Evolutionary conservation across 2,888 invertebrate genomes (phyloP), one percentile per base, ranked within the genome.

Genomic region (Microchrysa polita): DNA sequence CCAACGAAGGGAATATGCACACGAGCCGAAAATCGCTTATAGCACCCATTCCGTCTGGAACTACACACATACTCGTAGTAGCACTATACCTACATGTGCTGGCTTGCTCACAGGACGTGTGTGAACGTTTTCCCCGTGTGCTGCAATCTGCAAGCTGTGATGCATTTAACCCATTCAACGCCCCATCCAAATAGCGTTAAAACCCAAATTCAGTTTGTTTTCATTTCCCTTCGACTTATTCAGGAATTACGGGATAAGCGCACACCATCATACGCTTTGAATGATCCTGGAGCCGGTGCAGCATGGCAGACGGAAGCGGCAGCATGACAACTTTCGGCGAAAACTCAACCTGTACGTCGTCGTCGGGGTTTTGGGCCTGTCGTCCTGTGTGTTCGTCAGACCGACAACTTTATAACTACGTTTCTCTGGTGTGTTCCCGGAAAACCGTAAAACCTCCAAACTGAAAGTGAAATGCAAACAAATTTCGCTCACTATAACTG

Each of bases 401-500:
- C 42, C 42, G 7, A 42, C 42, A 42, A 53, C 12, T 55, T 34
- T 34, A 9, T 57, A 18, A 16, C 18, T 12, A 22, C 9, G 40
- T 20, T n/a, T 57, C 16, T 42, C 55, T n/a, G 57, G 69, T 42
- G 10, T 23, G 27, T 34, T 34, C 27, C 27, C 57, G 69, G 69
- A 69, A 34, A 69, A 57, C 42, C 57, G 16, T 34, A 69, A 57
- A 55, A 18, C 20, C 42, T 40, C 27, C 27, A 34, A 55, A 69
- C 69, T 20, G 69, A 69, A 69, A 69, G 69, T 69, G 69, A 69
- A 69, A 55, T 57, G 69, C 69, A 69, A 69, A 69, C 69, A 69
- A 57, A 69, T 69, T 69, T 69, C 42, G 16, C 69, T 67, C n/a
- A 34, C 44, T 22, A 16, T 44, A 7, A 34, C 27, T 34, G 27